Percentiles rank a stretch among this genome's conserved stretches.
Evolutionary conservation across 2,113 vertebrate species (phyloP).

Genomic region (Pandion haliaetus): DNA sequence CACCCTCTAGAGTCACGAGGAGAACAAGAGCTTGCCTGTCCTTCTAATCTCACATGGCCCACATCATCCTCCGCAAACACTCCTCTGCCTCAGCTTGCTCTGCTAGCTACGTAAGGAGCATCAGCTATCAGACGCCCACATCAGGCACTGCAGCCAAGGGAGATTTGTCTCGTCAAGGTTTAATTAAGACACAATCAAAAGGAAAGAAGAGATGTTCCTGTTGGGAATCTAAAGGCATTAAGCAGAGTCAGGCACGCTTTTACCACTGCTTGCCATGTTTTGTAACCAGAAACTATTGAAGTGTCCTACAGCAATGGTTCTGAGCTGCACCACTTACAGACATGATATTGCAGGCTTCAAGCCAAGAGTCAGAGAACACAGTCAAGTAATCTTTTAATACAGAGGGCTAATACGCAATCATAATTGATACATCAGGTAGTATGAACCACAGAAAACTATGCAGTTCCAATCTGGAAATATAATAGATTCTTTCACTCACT

Average conservation of each 20-base stretch:
- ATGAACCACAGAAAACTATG: neutral
- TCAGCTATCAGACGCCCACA: neutral
- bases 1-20: rapidly evolving
- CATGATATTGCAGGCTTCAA: neutral
- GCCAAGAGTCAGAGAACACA: neutral
- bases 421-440: neutral
- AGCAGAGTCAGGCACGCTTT: neutral
- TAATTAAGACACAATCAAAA: neutral
- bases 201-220: neutral
- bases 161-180: neutral
- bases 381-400: neutral
- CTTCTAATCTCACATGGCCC: neutral
- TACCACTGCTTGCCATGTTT: neutral
- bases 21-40: neutral
- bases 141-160: rapidly evolving
- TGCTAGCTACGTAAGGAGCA: neutral
- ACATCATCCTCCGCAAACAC: neutral
- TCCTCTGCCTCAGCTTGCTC: neutral
- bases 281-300: neutral
- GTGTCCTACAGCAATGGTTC: neutral
- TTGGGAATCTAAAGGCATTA: neutral
- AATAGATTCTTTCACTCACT: neutral
- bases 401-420: neutral
- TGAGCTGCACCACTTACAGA: neutral
- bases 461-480: neutral